These are phyloP conservation scores for Tinea trinotella DNA, from an alignment of 2,888 invertebrate species.

Conservation along the genomic window DNA sequence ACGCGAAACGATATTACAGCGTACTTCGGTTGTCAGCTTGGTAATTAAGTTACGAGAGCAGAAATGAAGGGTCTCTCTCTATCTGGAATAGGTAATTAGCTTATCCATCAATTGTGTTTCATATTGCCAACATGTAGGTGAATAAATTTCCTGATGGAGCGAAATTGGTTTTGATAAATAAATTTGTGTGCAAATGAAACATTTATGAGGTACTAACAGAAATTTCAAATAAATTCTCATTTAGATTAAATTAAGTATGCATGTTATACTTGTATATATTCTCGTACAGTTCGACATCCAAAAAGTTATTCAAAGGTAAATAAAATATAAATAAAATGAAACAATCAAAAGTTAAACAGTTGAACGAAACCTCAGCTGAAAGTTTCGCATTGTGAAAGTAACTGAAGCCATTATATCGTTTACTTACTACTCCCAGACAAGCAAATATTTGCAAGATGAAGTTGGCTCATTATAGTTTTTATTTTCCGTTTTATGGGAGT, in stretches of 20 bases:
- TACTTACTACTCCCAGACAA: slow-evolving; percentile 34
- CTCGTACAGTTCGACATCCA: neutral
- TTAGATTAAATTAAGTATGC: no score
- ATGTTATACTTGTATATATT: neutral
- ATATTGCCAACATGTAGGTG: slow-evolving; percentile 27
- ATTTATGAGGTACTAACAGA: neutral
- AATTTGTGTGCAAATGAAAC: slow-evolving; percentile 7
- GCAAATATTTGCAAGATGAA: slow-evolving; percentile 57
- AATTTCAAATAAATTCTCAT: neutral
- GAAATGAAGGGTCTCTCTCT: slow-evolving; percentile 57
- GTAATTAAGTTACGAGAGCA: slow-evolving; percentile 60
- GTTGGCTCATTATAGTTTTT: slow-evolving; percentile 58
- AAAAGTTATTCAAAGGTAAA: slow-evolving; percentile 7
- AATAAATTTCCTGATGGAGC: slow-evolving; percentile 15
- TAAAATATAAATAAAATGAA: slow-evolving; percentile 9
- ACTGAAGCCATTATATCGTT: slow-evolving; percentile 36
- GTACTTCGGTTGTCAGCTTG: slow-evolving; percentile 25
- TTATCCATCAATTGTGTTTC: slow-evolving; percentile 46
- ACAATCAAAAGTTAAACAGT: slow-evolving; percentile 29
- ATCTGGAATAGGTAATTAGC: slow-evolving; percentile 60
- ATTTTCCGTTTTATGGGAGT: slow-evolving; percentile 51
- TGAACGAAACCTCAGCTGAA: slow-evolving; percentile 34
- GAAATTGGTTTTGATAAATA: slow-evolving; percentile 18
- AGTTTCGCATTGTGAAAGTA: slow-evolving; percentile 31
- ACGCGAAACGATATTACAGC: slow-evolving; percentile 28